These are phyloP conservation scores for Oncorhynchus mykiss DNA, from an alignment of 2,113 vertebrate genomes.

Conservation along the genomic window DNA sequence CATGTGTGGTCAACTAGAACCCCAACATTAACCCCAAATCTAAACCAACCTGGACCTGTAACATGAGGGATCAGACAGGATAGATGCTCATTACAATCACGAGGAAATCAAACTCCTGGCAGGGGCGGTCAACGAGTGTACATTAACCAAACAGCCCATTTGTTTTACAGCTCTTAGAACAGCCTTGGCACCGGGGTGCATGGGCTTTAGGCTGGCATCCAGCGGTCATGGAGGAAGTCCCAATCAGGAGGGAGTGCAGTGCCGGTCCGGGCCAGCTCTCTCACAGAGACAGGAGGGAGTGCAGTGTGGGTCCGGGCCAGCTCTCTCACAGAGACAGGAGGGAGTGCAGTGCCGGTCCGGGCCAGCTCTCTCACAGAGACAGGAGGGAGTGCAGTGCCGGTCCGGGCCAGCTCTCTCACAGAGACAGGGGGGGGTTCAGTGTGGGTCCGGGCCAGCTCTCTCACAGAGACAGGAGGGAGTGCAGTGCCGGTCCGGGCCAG, in stretches of 20 bases:
- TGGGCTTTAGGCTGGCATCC: constrained; percentile 65
- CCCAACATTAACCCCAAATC: constrained; percentile 40
- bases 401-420: no score
- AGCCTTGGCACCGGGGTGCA: constrained; percentile 54
- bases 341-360: no score
- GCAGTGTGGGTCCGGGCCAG: no score
- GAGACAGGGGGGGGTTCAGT: no score
- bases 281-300: constrained; percentile 27
- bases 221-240: constrained; percentile 56
- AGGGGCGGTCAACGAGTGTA: constrained; percentile 63
- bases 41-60: constrained; percentile 39
- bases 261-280: constrained; percentile 15
- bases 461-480: constrained; percentile 16
- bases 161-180: constrained; percentile 73
- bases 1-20: not conserved
- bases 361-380: no score
- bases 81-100: constrained; percentile 67
- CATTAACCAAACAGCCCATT: constrained; percentile 72
- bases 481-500: constrained; percentile 15
- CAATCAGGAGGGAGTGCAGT: constrained; percentile 37
- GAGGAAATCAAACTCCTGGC: constrained; percentile 68
- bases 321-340: no score
- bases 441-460: no score
- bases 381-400: no score
- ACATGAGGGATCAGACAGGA: constrained; percentile 55